Percentiles rank a stretch among this genome's conserved stretches.
Conservation (phyloP, 1,140 invertebrate genomes). For the Drosophila teissieri region DNA sequence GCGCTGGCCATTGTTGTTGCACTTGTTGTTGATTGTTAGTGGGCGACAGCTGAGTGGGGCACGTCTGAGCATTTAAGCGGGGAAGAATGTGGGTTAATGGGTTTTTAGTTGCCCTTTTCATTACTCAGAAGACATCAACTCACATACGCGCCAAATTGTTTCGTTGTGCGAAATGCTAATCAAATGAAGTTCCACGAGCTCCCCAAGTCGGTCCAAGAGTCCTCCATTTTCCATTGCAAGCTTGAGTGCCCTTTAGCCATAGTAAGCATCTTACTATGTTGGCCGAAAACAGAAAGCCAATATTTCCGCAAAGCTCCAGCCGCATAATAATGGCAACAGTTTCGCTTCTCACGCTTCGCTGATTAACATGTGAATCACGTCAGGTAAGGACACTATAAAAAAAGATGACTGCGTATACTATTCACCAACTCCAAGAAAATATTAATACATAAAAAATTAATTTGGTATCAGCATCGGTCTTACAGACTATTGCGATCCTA, state of each 20-base stretch:
- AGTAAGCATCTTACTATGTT: slow-evolving; percentile 13
- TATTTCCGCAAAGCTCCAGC: slow-evolving; percentile 15
- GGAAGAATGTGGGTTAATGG: slow-evolving; percentile 78
- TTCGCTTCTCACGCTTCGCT: slow-evolving; percentile 32
- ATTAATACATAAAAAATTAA: not conserved
- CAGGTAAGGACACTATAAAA: not conserved
- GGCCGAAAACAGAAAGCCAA: slow-evolving; percentile 27
- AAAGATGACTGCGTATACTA: not conserved
- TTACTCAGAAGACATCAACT: slow-evolving; percentile 41
- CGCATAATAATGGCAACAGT: slow-evolving; percentile 42
- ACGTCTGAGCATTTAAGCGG: slow-evolving; percentile 70
- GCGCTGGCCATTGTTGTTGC: slow-evolving; percentile 52
- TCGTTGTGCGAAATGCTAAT: slow-evolving; percentile 54
- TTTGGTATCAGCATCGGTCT: too few relatives aligned
- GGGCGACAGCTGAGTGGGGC: slow-evolving; percentile 44
- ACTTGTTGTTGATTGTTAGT: slow-evolving; percentile 29
- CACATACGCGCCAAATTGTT: slow-evolving; percentile 43
- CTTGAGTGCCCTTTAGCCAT: slow-evolving; percentile 16
- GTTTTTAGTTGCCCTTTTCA: slow-evolving; percentile 80
- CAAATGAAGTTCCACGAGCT: slow-evolving; percentile 41
- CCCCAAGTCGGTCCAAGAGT: not conserved
- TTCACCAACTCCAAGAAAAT: not conserved
- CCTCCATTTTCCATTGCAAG: slow-evolving; percentile 13
- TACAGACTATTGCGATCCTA: too few relatives aligned
- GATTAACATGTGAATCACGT: slow-evolving; percentile 21